Evolutionary conservation across 2,888 invertebrate species (phyloP).

Genomic region (Mesochorus sp.): DNA sequence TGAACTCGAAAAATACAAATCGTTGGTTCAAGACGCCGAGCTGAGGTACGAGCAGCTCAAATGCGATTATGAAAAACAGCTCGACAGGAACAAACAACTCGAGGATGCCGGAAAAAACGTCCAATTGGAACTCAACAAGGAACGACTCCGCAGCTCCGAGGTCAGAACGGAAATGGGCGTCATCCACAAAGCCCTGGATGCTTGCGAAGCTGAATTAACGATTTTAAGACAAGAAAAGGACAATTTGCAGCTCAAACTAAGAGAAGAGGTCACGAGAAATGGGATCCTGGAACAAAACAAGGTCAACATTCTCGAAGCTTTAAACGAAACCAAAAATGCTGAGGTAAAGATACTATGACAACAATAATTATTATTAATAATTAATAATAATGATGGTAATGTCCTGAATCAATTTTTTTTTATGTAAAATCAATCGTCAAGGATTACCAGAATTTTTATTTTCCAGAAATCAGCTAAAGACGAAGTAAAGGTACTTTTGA

Average conservation of each 20-base stretch:
- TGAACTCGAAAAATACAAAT: slow-evolving; percentile 78
- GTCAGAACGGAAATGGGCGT: slow-evolving; percentile 77
- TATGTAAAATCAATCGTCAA: slow-evolving; percentile 12
- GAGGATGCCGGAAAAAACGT: slow-evolving; percentile 73
- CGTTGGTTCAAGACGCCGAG: slow-evolving; percentile 76
- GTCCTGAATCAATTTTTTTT: background rate
- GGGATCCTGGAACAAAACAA: slow-evolving; percentile 84
- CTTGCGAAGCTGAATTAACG: slow-evolving; percentile 81
- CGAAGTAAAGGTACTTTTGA: slow-evolving; percentile 78
- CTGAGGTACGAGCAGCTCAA: slow-evolving; percentile 75
- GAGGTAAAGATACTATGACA: slow-evolving; percentile 77
- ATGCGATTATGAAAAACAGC: slow-evolving; percentile 72
- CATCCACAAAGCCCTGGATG: slow-evolving; percentile 78
- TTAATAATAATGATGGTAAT: background rate
- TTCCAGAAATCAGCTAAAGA: slow-evolving; percentile 82
- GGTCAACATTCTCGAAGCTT: slow-evolving; percentile 83
- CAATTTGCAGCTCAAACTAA: slow-evolving; percentile 83
- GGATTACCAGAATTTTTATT: too few species aligned
- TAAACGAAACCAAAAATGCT: slow-evolving; percentile 83
- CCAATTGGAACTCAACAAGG: slow-evolving; percentile 78
- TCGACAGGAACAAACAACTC: slow-evolving; percentile 72
- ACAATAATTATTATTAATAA: background rate
- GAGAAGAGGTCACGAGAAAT: slow-evolving; percentile 83
- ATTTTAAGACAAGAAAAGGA: slow-evolving; percentile 83
- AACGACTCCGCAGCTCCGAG: slow-evolving; percentile 74